Conservation (phyloP, 2,888 invertebrate genomes). For the Drosophila anceps region DNA sequence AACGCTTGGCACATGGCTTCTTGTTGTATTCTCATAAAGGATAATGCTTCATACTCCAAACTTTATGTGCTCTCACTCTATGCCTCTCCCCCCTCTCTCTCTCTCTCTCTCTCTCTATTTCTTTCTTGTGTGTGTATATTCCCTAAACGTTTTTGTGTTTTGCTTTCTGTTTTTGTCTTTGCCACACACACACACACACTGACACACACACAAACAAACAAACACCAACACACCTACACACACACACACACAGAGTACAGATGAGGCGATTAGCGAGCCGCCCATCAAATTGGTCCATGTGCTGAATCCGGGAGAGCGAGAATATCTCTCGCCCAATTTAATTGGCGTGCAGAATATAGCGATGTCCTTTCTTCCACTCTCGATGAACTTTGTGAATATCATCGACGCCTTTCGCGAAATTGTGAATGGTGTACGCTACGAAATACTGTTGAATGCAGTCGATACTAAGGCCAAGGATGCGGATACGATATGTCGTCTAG, state of each 20-base stretch:
- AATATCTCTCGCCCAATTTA: constrained; percentile 84
- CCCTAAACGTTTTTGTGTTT: constrained; percentile 66
- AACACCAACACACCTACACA: constrained; percentile 37
- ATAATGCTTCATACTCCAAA: constrained; percentile 24
- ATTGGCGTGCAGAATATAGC: constrained; percentile 84
- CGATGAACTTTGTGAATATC: constrained; percentile 83
- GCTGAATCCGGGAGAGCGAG: constrained; percentile 84
- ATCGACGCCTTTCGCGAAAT: constrained; percentile 85
- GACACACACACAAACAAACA: constrained; percentile 30
- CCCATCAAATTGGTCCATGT: constrained; percentile 80
- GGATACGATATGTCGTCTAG: constrained; percentile 87
- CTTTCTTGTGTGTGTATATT: constrained; percentile 57
- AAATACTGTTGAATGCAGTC: constrained; percentile 82
- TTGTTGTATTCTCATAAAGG: constrained; percentile 28
- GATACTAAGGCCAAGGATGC: constrained; percentile 80
- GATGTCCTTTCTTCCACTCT: constrained; percentile 83
- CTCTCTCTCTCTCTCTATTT: not conserved
- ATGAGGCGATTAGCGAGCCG: constrained; percentile 69
- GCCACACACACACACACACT: constrained; percentile 34
- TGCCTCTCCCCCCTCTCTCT: not conserved
- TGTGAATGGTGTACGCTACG: constrained; percentile 84
- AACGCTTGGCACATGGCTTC: constrained; percentile 31
- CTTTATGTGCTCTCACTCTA: constrained; percentile 1
- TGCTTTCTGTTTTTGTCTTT: constrained; percentile 70
- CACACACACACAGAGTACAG: constrained; percentile 36